Evolutionary conservation across 1,140 invertebrate genomes (phyloP).

Genomic region (Monochamus saltuarius): DNA sequence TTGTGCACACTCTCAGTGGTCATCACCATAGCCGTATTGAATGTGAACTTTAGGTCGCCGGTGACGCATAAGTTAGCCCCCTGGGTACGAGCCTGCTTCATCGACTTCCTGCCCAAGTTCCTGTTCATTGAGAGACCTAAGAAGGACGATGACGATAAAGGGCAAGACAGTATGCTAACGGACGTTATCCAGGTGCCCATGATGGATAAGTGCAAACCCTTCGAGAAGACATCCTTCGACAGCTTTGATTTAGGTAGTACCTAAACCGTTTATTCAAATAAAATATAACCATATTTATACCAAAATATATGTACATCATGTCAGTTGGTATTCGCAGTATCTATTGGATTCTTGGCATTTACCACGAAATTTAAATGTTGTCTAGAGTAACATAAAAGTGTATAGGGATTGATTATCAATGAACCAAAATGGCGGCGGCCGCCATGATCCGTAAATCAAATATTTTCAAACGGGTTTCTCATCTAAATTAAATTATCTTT

Average conservation of each 20-base stretch:
- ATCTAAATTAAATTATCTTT: no score
- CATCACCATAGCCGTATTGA: slow-evolving; percentile 96
- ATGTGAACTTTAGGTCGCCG: slow-evolving; percentile 97
- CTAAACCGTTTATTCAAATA: no score
- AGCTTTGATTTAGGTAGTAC: slow-evolving; percentile 49
- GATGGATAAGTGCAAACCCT: slow-evolving; percentile 47
- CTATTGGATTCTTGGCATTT: no score
- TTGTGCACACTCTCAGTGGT: slow-evolving; percentile 97
- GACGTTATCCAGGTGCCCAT: slow-evolving; percentile 50
- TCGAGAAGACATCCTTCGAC: slow-evolving; percentile 46
- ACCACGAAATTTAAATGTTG: no score
- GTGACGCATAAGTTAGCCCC: slow-evolving; percentile 94
- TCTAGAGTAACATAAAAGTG: no score
- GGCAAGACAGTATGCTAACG: slow-evolving; percentile 46
- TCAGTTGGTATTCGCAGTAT: no score
- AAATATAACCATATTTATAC: no score
- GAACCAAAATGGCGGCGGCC: no score
- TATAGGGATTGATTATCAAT: no score
- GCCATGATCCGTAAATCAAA: no score
- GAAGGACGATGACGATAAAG: slow-evolving; percentile 65
- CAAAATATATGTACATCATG: no score
- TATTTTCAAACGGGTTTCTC: no score
- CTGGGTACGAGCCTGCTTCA: slow-evolving; percentile 87
- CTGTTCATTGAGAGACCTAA: slow-evolving; percentile 82
- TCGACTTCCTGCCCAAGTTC: slow-evolving; percentile 83